Percentiles rank a stretch among this genome's conserved stretches.
Conservation (phyloP, 2,888 invertebrate genomes). For the Drosophila longiperda region DNA sequence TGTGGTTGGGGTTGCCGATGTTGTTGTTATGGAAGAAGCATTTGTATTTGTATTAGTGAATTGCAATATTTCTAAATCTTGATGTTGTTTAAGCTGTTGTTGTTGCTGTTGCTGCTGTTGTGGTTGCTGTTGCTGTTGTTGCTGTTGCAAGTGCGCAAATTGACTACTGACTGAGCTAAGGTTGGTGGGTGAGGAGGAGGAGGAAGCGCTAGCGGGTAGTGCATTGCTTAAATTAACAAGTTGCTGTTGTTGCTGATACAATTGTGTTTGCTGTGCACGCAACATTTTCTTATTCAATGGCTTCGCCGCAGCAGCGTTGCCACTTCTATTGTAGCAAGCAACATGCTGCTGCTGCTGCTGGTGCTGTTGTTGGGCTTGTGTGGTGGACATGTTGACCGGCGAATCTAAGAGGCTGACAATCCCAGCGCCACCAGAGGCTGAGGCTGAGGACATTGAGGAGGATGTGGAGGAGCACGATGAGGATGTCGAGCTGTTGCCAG, state of each 20-base stretch:
- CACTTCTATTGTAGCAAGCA: constrained; percentile 46
- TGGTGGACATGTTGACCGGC: constrained; percentile 72
- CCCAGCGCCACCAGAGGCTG: constrained; percentile 33
- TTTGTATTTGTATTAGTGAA: constrained; percentile 73
- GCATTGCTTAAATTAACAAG: constrained; percentile 36
- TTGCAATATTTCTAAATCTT: constrained; percentile 83
- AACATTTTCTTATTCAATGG: constrained; percentile 84
- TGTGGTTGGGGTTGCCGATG: constrained; percentile 40
- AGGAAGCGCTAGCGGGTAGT: constrained; percentile 40
- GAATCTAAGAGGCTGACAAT: constrained; percentile 56
- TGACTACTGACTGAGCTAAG: constrained; percentile 55
- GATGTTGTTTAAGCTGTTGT: constrained; percentile 63
- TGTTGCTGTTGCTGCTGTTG: constrained; percentile 60
- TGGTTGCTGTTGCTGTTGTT: constrained; percentile 64
- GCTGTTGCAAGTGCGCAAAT: constrained; percentile 64
- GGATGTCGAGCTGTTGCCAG: constrained; percentile 41
- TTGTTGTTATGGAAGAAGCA: constrained; percentile 62
- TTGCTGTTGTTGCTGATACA: constrained; percentile 74
- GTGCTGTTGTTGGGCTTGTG: constrained; percentile 49
- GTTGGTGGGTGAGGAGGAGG: constrained; percentile 56
- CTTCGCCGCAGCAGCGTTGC: constrained; percentile 51
- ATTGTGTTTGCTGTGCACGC: constrained; percentile 83
- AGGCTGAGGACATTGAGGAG: constrained; percentile 56
- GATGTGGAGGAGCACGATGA: constrained; percentile 61
- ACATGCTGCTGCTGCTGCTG: constrained; percentile 51